phyloP scores from a whole-genome alignment of 1,140 invertebrate species.

The Ceratina australensis region DNA sequence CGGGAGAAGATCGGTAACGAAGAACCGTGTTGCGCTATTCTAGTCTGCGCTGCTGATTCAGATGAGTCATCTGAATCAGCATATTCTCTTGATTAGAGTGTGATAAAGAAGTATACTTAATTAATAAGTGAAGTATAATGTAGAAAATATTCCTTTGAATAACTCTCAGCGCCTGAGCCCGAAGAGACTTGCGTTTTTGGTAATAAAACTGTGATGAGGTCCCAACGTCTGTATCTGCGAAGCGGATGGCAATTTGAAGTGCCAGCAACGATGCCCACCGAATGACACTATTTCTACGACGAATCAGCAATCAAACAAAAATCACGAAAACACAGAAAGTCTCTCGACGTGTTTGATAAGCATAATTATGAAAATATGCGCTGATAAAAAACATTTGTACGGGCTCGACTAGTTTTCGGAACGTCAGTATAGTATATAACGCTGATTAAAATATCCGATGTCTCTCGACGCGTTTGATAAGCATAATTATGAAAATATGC shows the following conservation, averaged over 20 bases:
- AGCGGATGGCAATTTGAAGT: conserved; percentile 85
- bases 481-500: too few relatives aligned
- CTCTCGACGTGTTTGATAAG: too few relatives aligned
- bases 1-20: conserved; percentile 83
- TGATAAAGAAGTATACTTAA: too few relatives aligned
- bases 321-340: too few relatives aligned
- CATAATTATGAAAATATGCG: too few relatives aligned
- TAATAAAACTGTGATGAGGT: conserved; percentile 87
- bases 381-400: too few relatives aligned
- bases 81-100: background rate
- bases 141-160: background rate
- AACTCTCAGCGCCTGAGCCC: conserved; percentile 66
- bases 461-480: too few relatives aligned
- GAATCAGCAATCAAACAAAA: too few relatives aligned
- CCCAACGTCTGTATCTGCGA: conserved; percentile 88
- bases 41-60: conserved; percentile 82
- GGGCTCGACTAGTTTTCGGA: too few relatives aligned
- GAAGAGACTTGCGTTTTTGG: conserved; percentile 86
- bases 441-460: too few relatives aligned
- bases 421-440: too few relatives aligned
- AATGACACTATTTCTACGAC: conserved; percentile 71
- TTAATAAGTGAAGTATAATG: too few relatives aligned
- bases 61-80: conserved; percentile 67
- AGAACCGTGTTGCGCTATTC: conserved; percentile 88
- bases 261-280: conserved; percentile 84